A percentile compares a stretch with the other conserved stretches of the same genome.
phyloP scores from a whole-genome alignment of 1,140 invertebrate genomes.

The Drosophila ironensis region DNA sequence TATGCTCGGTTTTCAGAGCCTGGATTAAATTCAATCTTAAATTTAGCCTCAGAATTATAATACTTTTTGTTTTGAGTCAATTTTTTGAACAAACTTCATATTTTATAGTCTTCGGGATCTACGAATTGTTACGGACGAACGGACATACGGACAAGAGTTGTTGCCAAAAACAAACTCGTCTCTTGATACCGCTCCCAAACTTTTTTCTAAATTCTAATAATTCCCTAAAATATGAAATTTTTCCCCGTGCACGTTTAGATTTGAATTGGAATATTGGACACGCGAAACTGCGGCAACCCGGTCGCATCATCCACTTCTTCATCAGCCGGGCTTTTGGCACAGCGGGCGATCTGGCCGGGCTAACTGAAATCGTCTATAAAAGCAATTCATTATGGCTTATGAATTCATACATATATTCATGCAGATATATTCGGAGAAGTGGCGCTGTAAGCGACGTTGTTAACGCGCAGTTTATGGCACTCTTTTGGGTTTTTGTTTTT shows the following conservation, averaged over 20 bases:
- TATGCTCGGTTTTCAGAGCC: too few relatives aligned
- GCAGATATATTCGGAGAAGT: conserved; percentile 8
- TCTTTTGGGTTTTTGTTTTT: conserved; percentile 26
- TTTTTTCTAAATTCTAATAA: too few relatives aligned
- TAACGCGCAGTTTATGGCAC: conserved; percentile 51
- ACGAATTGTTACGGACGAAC: too few relatives aligned
- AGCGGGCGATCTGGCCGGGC: conserved; percentile 49
- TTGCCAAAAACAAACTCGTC: too few relatives aligned
- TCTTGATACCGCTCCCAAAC: too few relatives aligned
- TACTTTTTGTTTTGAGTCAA: too few relatives aligned
- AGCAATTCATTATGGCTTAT: conserved; percentile 72
- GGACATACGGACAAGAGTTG: too few relatives aligned
- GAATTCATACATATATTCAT: conserved; percentile 40
- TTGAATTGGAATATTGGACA: conserved; percentile 50
- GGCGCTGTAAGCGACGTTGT: conserved; percentile 33
- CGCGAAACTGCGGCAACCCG: conserved; percentile 12
- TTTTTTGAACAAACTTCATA: too few relatives aligned
- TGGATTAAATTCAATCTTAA: too few relatives aligned
- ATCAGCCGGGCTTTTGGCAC: conserved; percentile 52
- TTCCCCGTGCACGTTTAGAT: conserved; percentile 10
- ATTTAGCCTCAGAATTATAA: too few relatives aligned
- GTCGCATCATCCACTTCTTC: conserved; percentile 54
- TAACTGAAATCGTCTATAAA: conserved; percentile 50
- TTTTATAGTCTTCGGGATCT: too few relatives aligned
- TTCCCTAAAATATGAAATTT: neutral